phyloP scores from a whole-genome alignment of 2,113 vertebrate genomes.

The Isurus oxyrinchus region DNA sequence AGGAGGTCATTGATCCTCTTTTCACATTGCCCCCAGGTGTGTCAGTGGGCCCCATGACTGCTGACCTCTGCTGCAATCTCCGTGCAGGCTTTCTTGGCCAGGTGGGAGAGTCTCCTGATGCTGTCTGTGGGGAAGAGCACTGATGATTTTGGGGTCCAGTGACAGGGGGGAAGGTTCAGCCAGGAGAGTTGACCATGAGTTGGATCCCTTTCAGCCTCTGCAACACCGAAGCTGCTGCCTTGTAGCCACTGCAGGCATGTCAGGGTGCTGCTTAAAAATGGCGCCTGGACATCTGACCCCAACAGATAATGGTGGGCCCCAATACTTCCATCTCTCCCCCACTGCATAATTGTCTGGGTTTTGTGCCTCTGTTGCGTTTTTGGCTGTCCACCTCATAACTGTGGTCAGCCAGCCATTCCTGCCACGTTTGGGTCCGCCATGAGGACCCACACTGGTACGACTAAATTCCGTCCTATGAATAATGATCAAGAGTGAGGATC shows the following conservation, averaged over 20 bases:
- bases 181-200: neutral
- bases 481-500: neutral
- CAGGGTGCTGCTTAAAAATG: neutral
- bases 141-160: too few relatives aligned
- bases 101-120: too few relatives aligned
- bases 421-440: neutral
- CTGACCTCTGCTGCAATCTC: too few relatives aligned
- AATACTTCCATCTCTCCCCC: neutral
- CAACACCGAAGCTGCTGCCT: neutral
- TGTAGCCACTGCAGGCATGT: neutral
- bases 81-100: too few relatives aligned
- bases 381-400: neutral
- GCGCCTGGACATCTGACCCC: neutral
- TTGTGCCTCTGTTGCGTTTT: neutral
- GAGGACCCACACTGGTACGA: neutral
- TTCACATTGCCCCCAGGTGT: too few relatives aligned
- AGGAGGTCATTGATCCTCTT: too few relatives aligned
- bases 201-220: neutral
- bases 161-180: neutral
- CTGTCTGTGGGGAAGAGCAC: too few relatives aligned
- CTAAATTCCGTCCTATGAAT: neutral
- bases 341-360: neutral
- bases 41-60: too few relatives aligned
- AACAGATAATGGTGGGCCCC: neutral
- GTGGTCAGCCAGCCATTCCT: neutral